These are phyloP conservation scores for Gnathonemus longibarbis DNA, from an alignment of 2,113 vertebrate species.

Conservation along the genomic window DNA sequence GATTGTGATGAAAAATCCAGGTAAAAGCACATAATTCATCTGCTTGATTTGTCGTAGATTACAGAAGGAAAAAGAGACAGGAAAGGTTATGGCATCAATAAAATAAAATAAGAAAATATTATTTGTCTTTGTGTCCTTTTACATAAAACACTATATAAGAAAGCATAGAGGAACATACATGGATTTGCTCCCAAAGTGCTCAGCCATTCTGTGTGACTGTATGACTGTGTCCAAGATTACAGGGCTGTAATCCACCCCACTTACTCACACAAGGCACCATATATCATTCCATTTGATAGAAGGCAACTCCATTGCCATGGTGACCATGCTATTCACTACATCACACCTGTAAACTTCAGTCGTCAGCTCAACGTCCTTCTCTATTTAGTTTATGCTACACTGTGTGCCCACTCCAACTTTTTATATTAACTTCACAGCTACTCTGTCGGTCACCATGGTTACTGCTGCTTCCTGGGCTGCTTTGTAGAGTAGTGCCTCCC, in stretches of 20 bases:
- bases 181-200: background rate
- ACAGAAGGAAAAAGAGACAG: background rate
- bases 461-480: background rate
- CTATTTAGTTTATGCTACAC: background rate
- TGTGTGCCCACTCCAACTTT: background rate
- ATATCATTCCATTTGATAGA: background rate
- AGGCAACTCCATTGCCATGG: background rate
- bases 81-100: background rate
- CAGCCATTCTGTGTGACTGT: background rate
- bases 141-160: background rate
- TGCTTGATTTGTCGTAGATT: background rate
- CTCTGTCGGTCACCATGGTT: background rate
- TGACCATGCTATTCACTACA: background rate
- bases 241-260: background rate
- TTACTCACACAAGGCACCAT: background rate
- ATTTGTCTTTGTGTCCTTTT: background rate
- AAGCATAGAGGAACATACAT: background rate
- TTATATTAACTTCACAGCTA: background rate
- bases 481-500: background rate
- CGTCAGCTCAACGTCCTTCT: background rate
- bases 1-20: background rate
- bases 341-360: background rate
- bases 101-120: background rate
- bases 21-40: conserved; percentile 3
- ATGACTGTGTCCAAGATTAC: too few species aligned